phyloP scores from a whole-genome alignment of 2,888 invertebrate species.

The Acanthosepion lycidas region DNA sequence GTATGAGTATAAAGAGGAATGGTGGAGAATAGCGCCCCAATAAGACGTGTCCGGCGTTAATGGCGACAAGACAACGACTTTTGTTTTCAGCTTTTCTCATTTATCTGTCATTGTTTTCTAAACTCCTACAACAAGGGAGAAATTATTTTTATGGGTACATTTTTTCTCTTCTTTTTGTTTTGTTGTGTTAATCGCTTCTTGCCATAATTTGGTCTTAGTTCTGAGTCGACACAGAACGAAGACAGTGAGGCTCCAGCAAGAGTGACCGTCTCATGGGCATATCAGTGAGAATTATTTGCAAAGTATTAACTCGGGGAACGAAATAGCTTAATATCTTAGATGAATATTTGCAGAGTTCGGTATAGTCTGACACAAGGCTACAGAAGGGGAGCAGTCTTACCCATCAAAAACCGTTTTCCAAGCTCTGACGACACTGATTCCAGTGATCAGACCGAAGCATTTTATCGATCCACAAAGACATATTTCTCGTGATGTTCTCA shows the following conservation, averaged over 20 bases:
- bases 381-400: no score
- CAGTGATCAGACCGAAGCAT: no score
- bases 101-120: background rate
- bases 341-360: no score
- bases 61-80: background rate
- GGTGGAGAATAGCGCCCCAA: background rate
- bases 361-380: no score
- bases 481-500: no score
- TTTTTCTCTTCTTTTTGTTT: background rate
- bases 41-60: background rate
- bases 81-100: background rate
- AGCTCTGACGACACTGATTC: no score
- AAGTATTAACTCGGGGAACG: no score
- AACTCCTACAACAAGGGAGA: background rate
- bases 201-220: background rate
- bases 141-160: background rate
- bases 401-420: no score
- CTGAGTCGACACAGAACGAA: background rate
- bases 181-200: background rate
- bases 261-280: background rate
- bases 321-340: no score
- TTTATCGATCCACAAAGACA: no score
- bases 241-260: background rate
- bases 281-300: background rate
- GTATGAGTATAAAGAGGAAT: background rate